Conservation (phyloP, 2,797 vertebrate genomes). For the Spondyliosoma cantharus region DNA sequence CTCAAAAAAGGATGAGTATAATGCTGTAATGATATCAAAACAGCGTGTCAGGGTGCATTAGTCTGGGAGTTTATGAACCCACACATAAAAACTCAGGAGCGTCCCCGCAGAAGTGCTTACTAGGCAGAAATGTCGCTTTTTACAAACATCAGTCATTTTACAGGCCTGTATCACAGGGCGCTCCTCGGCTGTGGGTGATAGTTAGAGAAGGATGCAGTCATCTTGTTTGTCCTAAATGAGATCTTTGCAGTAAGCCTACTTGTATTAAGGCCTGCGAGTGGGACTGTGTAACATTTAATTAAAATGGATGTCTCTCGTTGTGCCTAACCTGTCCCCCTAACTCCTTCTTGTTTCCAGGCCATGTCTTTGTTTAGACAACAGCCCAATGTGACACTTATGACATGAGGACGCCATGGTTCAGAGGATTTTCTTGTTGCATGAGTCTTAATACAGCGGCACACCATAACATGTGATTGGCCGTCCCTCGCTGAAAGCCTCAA, state of each 20-base stretch:
- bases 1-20: slow-evolving; percentile 99
- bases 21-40: slow-evolving; percentile 99
- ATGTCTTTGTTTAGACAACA: slow-evolving; percentile 83
- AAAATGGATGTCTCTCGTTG: slow-evolving; percentile 85
- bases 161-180: slow-evolving; percentile 74
- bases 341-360: slow-evolving; percentile 80
- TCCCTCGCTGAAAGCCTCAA: slow-evolving; percentile 72
- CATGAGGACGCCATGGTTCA: slow-evolving; percentile 70
- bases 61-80: slow-evolving; percentile 94
- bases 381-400: slow-evolving; percentile 78
- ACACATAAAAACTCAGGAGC: slow-evolving; percentile 92
- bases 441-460: slow-evolving; percentile 71
- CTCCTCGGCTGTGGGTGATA: slow-evolving; percentile 80
- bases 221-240: slow-evolving; percentile 85
- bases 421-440: slow-evolving; percentile 71
- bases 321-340: slow-evolving; percentile 82
- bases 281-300: slow-evolving; percentile 84
- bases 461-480: slow-evolving; percentile 72
- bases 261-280: slow-evolving; percentile 82
- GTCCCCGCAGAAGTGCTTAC: slow-evolving; percentile 95
- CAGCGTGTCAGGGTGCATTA: slow-evolving; percentile 99
- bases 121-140: slow-evolving; percentile 94
- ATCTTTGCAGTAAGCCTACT: slow-evolving; percentile 82
- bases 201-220: slow-evolving; percentile 85
- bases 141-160: slow-evolving; percentile 91